These are phyloP conservation scores for Eulemur coronatus DNA, from an alignment of 2,797 vertebrate genomes.

Conservation along the genomic window DNA sequence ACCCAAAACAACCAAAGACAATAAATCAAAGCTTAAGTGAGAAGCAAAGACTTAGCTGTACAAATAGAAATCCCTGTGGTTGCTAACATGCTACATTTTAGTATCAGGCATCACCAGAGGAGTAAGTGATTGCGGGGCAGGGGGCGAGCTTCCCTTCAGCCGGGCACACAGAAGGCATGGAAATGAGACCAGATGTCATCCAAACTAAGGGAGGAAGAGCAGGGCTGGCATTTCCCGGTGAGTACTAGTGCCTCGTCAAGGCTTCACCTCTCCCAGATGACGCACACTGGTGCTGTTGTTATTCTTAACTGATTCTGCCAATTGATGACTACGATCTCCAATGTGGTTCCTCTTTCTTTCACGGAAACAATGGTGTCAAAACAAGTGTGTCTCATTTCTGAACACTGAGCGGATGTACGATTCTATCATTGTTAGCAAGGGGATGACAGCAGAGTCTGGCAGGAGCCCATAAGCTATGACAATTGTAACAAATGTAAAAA, in stretches of 20 bases:
- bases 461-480: neutral
- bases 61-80: slow-evolving; percentile 38
- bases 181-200: slow-evolving; percentile 18
- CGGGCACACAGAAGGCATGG: neutral
- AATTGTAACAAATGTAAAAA: neutral
- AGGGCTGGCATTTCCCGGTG: neutral
- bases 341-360: slow-evolving; percentile 33
- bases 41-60: slow-evolving; percentile 68
- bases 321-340: neutral
- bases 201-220: neutral
- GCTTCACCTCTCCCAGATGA: neutral
- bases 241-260: neutral
- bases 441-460: neutral
- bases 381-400: neutral
- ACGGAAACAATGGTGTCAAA: slow-evolving; percentile 45
- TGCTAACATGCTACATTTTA: slow-evolving; percentile 68
- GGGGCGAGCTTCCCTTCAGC: neutral
- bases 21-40: slow-evolving; percentile 73
- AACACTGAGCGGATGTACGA: neutral
- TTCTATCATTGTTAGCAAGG: neutral
- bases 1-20: slow-evolving; percentile 73
- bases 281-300: neutral
- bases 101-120: slow-evolving; percentile 62
- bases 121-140: slow-evolving; percentile 24
- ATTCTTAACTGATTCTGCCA: neutral